A percentile compares a stretch with the other conserved stretches of the same genome.
Conservation (phyloP, 2,113 vertebrate genomes). For the Parus major region DNA sequence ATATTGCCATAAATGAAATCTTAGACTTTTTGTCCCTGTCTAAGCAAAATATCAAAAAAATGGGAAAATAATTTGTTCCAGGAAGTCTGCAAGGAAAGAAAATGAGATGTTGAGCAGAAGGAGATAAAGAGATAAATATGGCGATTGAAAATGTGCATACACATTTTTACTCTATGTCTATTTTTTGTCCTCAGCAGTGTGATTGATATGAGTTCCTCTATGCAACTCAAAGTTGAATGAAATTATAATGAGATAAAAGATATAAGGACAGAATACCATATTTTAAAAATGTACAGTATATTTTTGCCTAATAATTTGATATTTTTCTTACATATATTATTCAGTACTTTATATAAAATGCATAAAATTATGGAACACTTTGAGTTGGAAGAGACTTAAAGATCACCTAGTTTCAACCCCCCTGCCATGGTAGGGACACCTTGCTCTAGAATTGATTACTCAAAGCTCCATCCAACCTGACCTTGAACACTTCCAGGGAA, state of each 20-base stretch:
- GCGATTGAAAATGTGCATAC: fast-evolving
- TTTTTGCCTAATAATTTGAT: neutral
- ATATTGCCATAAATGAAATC: neutral
- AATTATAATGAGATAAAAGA: neutral
- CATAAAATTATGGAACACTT: neutral
- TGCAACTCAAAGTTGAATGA: neutral
- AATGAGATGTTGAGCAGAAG: neutral
- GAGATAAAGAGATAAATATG: neutral
- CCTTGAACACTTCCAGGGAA: neutral
- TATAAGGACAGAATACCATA: neutral
- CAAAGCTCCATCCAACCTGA: neutral
- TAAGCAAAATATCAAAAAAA: neutral
- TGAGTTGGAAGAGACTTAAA: neutral
- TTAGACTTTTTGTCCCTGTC: neutral
- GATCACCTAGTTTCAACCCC: neutral
- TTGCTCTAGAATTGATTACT: neutral
- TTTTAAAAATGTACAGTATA: neutral
- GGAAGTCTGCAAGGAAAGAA: neutral
- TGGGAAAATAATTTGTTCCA: neutral
- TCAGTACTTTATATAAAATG: neutral
- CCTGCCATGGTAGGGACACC: neutral
- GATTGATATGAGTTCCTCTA: neutral
- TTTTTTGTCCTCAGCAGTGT: neutral
- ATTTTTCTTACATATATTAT: neutral
- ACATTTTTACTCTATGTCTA: neutral